Evolutionary conservation across 2,888 invertebrate genomes (phyloP), one percentile per base, ranked within the genome.

Genomic region (Dynastes tityus): DNA sequence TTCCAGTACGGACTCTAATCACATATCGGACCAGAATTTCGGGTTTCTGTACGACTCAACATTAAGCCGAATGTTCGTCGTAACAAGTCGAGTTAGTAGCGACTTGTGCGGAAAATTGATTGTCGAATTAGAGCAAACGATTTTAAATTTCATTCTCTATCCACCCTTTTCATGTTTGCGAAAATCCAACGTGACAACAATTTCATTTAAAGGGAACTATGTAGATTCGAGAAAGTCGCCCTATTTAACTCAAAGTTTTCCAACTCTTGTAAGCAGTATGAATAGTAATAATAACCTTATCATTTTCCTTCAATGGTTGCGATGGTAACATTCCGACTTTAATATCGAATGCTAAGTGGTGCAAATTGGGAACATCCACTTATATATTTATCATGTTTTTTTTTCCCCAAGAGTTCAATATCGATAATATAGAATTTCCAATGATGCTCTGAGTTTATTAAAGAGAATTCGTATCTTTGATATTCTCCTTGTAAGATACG

Each of bases 111-210:
- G 63, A 63, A 29, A 29, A 63, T 29, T 29, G 29, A 63, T 13
- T 13, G 32, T 63, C 9, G 32, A 63, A 13, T 63, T 63, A 13
- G 27, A 22, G 29, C 16, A 11, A 27, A 29, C 32, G 9, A 63
- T 2, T 29, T 13, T 9, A 63, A 63, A 63, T 29, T 22, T 63
- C 13, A 11, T 63, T 63, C 11, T 0, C 32, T 61, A 61, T 61
- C 63, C 63, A 29, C 63, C 63, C 63, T 32, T 63, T 63, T 63
- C 63, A 63, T 63, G 63, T 63, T 63, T 63, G 63, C 63, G 29
- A 63, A 32, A 63, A 63, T 63, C 32, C 63, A 29, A 9, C 55
- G 16, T 22, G 8, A n/a, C 55, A 55, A 55, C 55, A n/a, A 55
- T 55, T 55, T 55, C 55, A 8, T 55, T 55, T 55, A 55, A 55